phyloP scores from a whole-genome alignment of 2,888 invertebrate genomes.

The Criorhina ranunculi region DNA sequence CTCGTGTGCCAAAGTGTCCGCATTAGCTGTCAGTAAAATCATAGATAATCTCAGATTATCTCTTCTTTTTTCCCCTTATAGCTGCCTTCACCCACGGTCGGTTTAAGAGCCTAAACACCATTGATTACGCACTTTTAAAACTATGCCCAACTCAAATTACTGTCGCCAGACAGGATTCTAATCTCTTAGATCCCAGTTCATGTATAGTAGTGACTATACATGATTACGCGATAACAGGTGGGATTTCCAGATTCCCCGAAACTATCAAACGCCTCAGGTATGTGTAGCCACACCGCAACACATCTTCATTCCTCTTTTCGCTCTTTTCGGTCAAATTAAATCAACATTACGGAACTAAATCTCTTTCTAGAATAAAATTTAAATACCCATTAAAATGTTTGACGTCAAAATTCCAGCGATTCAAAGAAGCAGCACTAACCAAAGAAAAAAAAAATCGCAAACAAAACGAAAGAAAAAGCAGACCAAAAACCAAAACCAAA shows the following conservation, averaged over 20 bases:
- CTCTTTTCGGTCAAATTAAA: constrained; percentile 63
- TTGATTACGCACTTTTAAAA: constrained; percentile 51
- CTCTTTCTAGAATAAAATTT: constrained; percentile 67
- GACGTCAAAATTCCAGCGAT: constrained; percentile 65
- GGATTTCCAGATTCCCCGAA: constrained; percentile 50
- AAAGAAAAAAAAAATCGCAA: constrained; percentile 2
- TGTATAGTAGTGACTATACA: neutral
- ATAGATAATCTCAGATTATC: constrained; percentile 65
- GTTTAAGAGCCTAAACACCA: constrained; percentile 25
- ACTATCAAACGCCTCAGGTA: constrained; percentile 21
- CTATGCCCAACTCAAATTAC: constrained; percentile 55
- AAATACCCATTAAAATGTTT: constrained; percentile 61
- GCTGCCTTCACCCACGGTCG: neutral
- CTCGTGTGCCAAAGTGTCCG: constrained; percentile 18
- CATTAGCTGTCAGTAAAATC: constrained; percentile 51
- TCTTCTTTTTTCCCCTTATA: constrained; percentile 10
- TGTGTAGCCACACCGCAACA: neutral
- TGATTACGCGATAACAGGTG: constrained; percentile 33
- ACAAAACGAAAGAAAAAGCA: constrained; percentile 27
- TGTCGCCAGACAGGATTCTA: constrained; percentile 63
- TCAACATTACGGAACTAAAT: constrained; percentile 74
- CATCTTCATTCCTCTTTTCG: constrained; percentile 37
- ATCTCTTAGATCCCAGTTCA: constrained; percentile 35
- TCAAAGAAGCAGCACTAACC: constrained; percentile 30
- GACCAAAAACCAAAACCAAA: constrained; percentile 16